Evolutionary conservation across 1,140 invertebrate genomes (phyloP).

Genomic region (Oreohelix idahoensis): DNA sequence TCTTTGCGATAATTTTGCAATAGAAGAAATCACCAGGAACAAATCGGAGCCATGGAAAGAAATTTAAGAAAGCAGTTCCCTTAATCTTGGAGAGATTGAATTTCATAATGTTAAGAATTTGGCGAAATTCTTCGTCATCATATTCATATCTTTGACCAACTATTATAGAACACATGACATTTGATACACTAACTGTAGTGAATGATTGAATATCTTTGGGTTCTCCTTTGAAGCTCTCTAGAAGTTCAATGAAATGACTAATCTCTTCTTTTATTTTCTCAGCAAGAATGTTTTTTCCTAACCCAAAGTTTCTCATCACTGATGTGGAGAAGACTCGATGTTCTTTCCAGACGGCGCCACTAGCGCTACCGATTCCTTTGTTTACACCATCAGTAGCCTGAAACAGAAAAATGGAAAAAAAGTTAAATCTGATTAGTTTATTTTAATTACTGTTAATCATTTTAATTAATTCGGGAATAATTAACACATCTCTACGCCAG

Average conservation of each 20-base stretch:
- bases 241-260: neutral
- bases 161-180: neutral
- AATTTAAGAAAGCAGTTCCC: neutral
- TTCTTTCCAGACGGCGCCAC: neutral
- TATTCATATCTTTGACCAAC: constrained; percentile 1
- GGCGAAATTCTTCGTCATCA: neutral
- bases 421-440: too few species aligned
- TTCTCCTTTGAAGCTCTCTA: constrained; percentile 16
- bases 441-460: too few species aligned
- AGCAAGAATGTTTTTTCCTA: constrained; percentile 14
- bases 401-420: too few species aligned
- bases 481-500: too few species aligned
- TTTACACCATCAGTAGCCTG: neutral
- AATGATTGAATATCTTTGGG: neutral
- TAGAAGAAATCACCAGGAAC: neutral
- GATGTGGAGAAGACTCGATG: constrained; percentile 5
- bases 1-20: neutral
- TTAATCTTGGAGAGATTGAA: neutral
- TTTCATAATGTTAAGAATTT: neutral
- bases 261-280: neutral
- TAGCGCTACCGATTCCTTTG: neutral
- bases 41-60: neutral
- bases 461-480: too few species aligned
- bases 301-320: neutral
- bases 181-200: neutral